A percentile compares a stretch with the other conserved stretches of the same genome.
Conservation (phyloP, 2,113 vertebrate genomes). For the Picathartes gymnocephalus region DNA sequence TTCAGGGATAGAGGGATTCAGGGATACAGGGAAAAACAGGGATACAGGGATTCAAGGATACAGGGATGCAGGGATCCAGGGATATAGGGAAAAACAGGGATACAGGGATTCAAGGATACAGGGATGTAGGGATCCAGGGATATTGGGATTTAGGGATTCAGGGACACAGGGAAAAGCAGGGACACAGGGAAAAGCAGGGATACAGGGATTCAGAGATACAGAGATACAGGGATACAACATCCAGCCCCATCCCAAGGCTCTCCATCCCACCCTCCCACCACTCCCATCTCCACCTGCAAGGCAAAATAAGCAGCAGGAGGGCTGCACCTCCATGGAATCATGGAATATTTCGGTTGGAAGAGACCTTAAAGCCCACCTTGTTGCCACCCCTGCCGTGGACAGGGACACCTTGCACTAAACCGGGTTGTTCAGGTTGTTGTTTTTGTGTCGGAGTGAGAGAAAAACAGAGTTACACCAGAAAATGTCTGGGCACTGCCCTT, state of each 20-base stretch:
- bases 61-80: background rate
- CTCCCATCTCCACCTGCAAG: fast-evolving
- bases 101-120: fast-evolving
- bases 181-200: no score
- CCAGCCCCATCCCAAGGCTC: background rate
- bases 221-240: background rate
- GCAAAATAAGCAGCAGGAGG: background rate
- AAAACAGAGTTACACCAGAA: background rate
- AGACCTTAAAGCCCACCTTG: background rate
- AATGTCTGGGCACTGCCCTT: background rate
- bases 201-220: fast-evolving
- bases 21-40: no score
- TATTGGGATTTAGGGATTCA: fast-evolving
- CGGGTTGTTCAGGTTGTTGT: background rate
- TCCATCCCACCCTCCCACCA: background rate
- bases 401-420: background rate
- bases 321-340: background rate
- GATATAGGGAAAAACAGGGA: fast-evolving
- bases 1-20: no score
- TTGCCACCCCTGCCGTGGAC: background rate
- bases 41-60: fast-evolving
- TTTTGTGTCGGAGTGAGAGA: background rate
- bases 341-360: background rate
- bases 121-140: fast-evolving
- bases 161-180: no score